Conservation (phyloP, 2,113 vertebrate genomes). For the Verasper variegatus region DNA sequence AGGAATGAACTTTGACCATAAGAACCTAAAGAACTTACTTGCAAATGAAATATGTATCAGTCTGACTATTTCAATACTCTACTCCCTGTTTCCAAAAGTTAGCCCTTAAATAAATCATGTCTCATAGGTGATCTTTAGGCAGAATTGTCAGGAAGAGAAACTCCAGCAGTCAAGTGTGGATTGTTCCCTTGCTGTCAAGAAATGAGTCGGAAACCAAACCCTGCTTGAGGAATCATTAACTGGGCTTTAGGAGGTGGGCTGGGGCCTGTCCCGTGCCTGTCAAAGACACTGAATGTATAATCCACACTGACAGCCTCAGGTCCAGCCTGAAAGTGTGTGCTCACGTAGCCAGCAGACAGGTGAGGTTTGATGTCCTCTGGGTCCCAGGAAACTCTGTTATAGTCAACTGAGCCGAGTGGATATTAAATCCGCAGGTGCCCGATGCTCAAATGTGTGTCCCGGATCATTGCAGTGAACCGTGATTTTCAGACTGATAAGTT, state of each 20-base stretch:
- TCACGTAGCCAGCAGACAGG: constrained; percentile 51
- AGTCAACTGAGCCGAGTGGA: constrained; percentile 26
- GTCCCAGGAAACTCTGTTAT: constrained; percentile 42
- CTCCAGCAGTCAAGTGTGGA: neutral
- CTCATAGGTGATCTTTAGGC: neutral
- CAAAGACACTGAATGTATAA: constrained; percentile 46
- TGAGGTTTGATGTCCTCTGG: constrained; percentile 50
- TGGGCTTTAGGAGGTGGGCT: neutral
- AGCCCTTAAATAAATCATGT: neutral
- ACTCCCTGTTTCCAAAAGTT: neutral
- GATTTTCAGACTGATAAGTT: constrained; percentile 21
- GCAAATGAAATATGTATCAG: neutral
- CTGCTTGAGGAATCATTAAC: constrained; percentile 20
- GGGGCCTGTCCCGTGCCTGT: constrained; percentile 39
- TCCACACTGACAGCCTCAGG: constrained; percentile 55
- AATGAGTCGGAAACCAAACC: constrained; percentile 21
- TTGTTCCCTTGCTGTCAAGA: constrained; percentile 4
- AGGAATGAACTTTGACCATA: neutral
- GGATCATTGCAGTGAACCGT: neutral
- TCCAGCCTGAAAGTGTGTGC: constrained; percentile 51
- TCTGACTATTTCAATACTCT: neutral
- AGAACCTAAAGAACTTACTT: neutral
- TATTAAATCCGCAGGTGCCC: constrained; percentile 40
- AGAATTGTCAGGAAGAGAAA: neutral
- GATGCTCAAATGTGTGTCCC: neutral